Evolutionary conservation across 2,888 invertebrate species (phyloP).

Genomic region (Chloroclysta siterata): DNA sequence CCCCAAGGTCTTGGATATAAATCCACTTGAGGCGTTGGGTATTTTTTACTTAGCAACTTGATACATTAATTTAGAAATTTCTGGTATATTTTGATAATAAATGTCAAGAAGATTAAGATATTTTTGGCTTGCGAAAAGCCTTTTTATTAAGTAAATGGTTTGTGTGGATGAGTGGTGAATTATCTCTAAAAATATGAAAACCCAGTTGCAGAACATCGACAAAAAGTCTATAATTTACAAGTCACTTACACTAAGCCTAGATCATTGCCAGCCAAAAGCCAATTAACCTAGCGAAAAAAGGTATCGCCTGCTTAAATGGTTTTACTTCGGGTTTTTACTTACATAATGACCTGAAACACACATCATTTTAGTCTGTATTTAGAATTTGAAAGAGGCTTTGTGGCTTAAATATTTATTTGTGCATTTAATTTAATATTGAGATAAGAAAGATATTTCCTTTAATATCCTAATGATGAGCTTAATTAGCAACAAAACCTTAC

Average conservation of each 20-base stretch:
- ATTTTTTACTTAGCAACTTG: slow-evolving; percentile 25
- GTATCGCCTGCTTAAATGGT: neutral
- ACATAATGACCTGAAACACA: neutral
- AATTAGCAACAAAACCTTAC: no score
- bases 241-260: neutral
- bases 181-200: neutral
- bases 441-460: no score
- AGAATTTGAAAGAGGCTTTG: no score
- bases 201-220: neutral
- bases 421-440: no score
- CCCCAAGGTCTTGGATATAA: slow-evolving; percentile 37
- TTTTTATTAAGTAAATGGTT: neutral
- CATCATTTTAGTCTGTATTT: neutral
- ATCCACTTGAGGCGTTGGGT: slow-evolving; percentile 29
- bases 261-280: neutral
- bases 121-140: neutral
- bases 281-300: neutral
- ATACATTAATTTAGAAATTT: slow-evolving; percentile 23
- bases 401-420: no score
- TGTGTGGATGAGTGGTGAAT: no score
- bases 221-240: neutral
- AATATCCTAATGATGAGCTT: no score
- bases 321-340: neutral
- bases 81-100: slow-evolving; percentile 1
- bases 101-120: neutral